phyloP scores from a whole-genome alignment of 2,888 invertebrate species.

The Drosophila recens region DNA sequence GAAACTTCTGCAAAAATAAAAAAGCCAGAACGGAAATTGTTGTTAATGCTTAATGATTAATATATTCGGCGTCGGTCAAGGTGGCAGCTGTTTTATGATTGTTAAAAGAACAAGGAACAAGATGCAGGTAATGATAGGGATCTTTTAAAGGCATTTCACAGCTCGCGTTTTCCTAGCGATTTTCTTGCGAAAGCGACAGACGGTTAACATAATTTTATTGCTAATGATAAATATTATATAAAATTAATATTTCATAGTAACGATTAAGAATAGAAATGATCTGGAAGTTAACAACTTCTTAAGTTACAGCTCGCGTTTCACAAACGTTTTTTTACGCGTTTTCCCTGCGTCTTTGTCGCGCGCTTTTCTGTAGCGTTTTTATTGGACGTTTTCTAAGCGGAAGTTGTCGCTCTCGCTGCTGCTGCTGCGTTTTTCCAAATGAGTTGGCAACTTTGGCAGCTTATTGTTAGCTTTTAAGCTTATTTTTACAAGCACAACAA shows the following conservation, averaged over 20 bases:
- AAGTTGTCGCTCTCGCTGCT: slow-evolving; percentile 62
- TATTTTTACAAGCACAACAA: slow-evolving; percentile 80
- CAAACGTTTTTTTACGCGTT: slow-evolving; percentile 4
- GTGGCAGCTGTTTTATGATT: neutral
- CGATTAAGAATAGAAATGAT: too few relatives aligned
- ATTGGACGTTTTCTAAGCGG: slow-evolving; percentile 70
- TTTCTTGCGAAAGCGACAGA: neutral
- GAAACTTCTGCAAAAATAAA: slow-evolving; percentile 91
- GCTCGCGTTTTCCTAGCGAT: neutral
- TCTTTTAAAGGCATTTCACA: neutral
- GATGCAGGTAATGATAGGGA: neutral
- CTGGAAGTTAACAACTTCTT: too few relatives aligned
- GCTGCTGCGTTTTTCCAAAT: slow-evolving; percentile 73
- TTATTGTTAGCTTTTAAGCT: slow-evolving; percentile 81
- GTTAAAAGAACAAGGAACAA: neutral
- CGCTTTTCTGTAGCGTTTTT: slow-evolving; percentile 33
- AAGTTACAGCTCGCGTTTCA: neutral
- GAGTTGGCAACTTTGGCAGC: slow-evolving; percentile 77
- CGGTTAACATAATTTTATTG: too few relatives aligned
- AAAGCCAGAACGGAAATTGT: slow-evolving; percentile 58
- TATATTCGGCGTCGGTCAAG: neutral
- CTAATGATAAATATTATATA: too few relatives aligned
- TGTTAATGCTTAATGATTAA: slow-evolving; percentile 29
- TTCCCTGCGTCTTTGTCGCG: slow-evolving; percentile 17
- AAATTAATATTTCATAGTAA: too few relatives aligned